Base-by-base conservation (phyloP, 2,113 vertebrate genomes). In the Pangasianodon hypophthalmus region DNA sequence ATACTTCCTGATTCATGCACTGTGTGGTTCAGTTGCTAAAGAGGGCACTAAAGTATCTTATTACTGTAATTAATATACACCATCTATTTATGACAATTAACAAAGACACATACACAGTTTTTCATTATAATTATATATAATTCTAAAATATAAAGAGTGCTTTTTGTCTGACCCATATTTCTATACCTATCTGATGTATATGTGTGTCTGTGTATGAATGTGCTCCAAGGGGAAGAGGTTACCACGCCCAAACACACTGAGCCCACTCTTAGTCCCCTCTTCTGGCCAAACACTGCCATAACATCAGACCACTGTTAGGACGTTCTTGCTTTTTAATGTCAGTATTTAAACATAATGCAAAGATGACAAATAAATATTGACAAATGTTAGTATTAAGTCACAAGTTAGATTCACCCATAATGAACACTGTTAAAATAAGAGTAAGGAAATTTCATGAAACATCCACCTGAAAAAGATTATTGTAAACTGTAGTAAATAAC, bases 241-340 rank as follows among this genome's bases (percentile, higher is more conserved):
- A 89, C 90, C 91, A 92, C 91, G 79, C 91, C 91, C 91, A 86
- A 91, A 85, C 84, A 29, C 5, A 18, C 41, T 19, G 9, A 82
- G 11, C 26, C 8, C 62, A 79, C 88, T 84, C 56, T 79, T 44
- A 84, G 82, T 60, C 32, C 88, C 91, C 86, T 90, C 90, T 91
- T 71, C 90, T 92, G 91, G 91, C 71, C 69, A 89, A 50, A 19
- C 56, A 50, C 41, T 87, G 41, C 71, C n/a, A 90, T 84, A 60
- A 90, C 89, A 90, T 37, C 29, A 73, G n/a, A 54, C 14, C 24
- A 56, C 8, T 60, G 6, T 10, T 69, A 41, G 7, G 6, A 50
- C n/a, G 50, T 32, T 48, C 41, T 67, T 67, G 21, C n/a, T 13
- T 41, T 29, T 73, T 26, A 56, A 37, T 71, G 67, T 56, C 79